Percentiles rank a stretch among this genome's conserved stretches.
These are phyloP conservation scores for Subacronicta megacephala DNA, from an alignment of 2,888 invertebrate species.

Conservation along the genomic window DNA sequence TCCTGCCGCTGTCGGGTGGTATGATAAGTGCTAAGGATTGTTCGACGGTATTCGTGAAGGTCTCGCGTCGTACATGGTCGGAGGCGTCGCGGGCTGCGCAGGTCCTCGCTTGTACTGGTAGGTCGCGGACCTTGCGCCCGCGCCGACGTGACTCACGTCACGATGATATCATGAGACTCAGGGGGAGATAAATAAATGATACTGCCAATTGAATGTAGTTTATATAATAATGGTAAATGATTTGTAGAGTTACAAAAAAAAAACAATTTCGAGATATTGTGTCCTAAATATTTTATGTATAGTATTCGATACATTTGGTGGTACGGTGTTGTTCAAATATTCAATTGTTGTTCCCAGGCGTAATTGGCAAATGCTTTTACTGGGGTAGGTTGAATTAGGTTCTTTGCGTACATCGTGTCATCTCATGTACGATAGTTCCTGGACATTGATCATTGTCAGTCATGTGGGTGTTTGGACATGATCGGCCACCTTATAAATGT, in stretches of 20 bases:
- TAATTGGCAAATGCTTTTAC: conserved; percentile 26
- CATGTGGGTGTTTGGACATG: conserved; percentile 55
- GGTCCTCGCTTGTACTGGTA: too few species aligned
- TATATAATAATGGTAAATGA: conserved; percentile 82
- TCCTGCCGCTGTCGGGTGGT: conserved; percentile 32
- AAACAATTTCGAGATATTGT: conserved; percentile 84
- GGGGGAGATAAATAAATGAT: conserved; percentile 77
- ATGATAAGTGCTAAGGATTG: conserved; percentile 54
- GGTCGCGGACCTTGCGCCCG: conserved; percentile 26
- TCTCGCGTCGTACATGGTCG: conserved; percentile 30
- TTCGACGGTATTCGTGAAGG: conserved; percentile 45
- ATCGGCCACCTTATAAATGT: conserved; percentile 75
- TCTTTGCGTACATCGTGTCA: conserved; percentile 48
- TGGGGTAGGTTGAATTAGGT: conserved; percentile 56
- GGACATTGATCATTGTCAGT: conserved; percentile 11
- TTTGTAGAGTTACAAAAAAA: conserved; percentile 78
- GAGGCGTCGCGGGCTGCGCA: conserved; percentile 6
- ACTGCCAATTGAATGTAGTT: conserved; percentile 89
- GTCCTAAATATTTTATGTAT: conserved; percentile 86
- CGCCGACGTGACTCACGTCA: conserved; percentile 63
- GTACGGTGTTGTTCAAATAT: conserved; percentile 65
- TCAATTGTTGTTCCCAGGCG: conserved; percentile 26
- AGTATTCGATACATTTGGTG: conserved; percentile 76
- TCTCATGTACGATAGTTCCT: conserved; percentile 36
- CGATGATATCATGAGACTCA: conserved; percentile 77